phyloP scores from a whole-genome alignment of 2,888 invertebrate species.

The Saturnia pavonia region DNA sequence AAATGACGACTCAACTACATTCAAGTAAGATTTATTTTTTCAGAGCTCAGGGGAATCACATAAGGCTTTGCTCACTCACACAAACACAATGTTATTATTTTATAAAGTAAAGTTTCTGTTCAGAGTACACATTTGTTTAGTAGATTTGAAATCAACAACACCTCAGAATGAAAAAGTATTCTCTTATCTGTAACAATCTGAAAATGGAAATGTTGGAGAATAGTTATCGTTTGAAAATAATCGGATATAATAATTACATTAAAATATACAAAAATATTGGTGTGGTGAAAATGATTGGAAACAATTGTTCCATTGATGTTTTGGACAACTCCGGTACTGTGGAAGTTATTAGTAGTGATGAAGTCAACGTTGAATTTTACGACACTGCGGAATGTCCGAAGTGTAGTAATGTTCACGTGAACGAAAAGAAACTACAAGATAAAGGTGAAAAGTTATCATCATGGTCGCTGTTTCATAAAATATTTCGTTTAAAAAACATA shows the following conservation, averaged over 20 bases:
- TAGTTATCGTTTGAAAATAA: slow-evolving; percentile 42
- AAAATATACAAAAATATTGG: slow-evolving; percentile 47
- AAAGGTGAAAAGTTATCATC: slow-evolving; percentile 1
- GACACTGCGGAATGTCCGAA: background rate
- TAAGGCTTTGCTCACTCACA: slow-evolving; percentile 9
- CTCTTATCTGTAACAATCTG: slow-evolving; percentile 45
- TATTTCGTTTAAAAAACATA: background rate
- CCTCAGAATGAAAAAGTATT: slow-evolving; percentile 47
- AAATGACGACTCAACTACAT: background rate
- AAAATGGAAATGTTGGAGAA: slow-evolving; percentile 48
- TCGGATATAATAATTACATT: slow-evolving; percentile 51
- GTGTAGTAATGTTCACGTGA: background rate
- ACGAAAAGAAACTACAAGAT: slow-evolving; percentile 5
- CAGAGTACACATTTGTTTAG: slow-evolving; percentile 16
- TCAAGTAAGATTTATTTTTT: background rate
- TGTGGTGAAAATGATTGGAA: slow-evolving; percentile 45
- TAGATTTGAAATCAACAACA: slow-evolving; percentile 7
- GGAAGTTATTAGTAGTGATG: slow-evolving; percentile 37
- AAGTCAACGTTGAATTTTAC: slow-evolving; percentile 18
- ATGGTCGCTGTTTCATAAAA: slow-evolving; percentile 1
- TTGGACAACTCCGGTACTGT: slow-evolving; percentile 45
- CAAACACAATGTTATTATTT: slow-evolving; percentile 20
- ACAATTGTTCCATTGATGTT: slow-evolving; percentile 44
- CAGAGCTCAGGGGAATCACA: background rate
- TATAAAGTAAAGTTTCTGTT: slow-evolving; percentile 16